Base-by-base conservation (phyloP, 2,888 invertebrate genomes). In the Idaea biselata region DNA sequence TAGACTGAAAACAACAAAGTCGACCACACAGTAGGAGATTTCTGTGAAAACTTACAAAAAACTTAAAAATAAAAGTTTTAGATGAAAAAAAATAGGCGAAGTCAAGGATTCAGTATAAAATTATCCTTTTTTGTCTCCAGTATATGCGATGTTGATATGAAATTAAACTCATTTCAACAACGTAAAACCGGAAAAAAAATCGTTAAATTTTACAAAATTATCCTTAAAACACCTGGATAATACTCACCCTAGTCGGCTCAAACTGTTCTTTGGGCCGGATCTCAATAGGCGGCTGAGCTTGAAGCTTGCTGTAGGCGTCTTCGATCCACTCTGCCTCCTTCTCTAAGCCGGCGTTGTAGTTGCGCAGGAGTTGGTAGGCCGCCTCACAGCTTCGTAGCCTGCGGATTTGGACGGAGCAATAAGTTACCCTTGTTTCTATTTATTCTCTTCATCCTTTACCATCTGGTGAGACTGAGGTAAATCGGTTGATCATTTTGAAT, bases 261-360 rank as follows among this genome's bases (percentile, higher is more conserved):
- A 97, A 93, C 78, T 95, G 95, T 76, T 96, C 96, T 78, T 95
- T 95, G 0, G 95, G 95, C 71, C 95, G 91, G 70, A 95, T 89
- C 73, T 94, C 94, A 67, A 95, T 93, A 14, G 96, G 96, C 59
- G 96, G 95, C 74, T 96, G 93, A 18, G 94, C 94, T 74, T 97
- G 97, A 60, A 97, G 93, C 83, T 97, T 97, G 70, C 93, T 94
- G 81, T 96, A 97, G 17, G 96, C 95, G 72, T 97, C 97, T 79
- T 97, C 97, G 65, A 98, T 94, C 96, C 98, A 98, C 76, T 96
- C 95, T 73, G 97, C 96, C 85, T 99, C 98, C 72, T 95, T 95
- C 80, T 97, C 96, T 75, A 97, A 94, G 25, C 97, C 97, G 65
- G 96, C 97, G 80, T 96, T 96, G 88, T 98, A 98, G 87, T 97